Evolutionary conservation across 2,888 invertebrate genomes (phyloP).

Genomic region (Cheiracanthium punctorium): DNA sequence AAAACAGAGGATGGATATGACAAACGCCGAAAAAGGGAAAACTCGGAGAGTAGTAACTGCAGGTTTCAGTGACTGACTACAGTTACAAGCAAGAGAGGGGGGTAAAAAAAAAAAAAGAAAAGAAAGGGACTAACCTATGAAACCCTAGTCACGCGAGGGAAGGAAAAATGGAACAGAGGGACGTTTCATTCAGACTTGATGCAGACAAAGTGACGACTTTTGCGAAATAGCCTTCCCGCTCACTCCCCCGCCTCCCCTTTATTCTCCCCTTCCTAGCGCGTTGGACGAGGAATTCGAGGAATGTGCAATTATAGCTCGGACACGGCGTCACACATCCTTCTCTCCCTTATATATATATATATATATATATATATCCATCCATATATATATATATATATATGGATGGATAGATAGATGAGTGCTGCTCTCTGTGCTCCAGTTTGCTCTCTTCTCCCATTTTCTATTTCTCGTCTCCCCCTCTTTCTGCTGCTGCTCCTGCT

Average conservation of each 20-base stretch:
- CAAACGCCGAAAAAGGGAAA: no score
- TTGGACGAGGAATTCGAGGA: slow-evolving; percentile 63
- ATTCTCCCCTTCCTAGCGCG: slow-evolving; percentile 75
- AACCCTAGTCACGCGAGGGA: slow-evolving; percentile 29
- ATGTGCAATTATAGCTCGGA: slow-evolving; percentile 71
- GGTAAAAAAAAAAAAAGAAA: no score
- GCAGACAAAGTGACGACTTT: slow-evolving; percentile 70
- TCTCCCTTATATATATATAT: slow-evolving; percentile 22
- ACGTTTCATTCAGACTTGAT: slow-evolving; percentile 70
- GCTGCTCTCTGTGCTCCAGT: background rate
- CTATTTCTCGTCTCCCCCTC: background rate
- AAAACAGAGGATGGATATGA: no score
- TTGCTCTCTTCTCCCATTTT: background rate
- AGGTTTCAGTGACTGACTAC: slow-evolving; percentile 12
- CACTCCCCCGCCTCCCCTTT: slow-evolving; percentile 79
- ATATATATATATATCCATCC: background rate
- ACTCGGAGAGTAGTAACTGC: no score
- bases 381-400: slow-evolving; percentile 29
- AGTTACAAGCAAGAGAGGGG: no score
- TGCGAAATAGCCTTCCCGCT: slow-evolving; percentile 53
- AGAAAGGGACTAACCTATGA: slow-evolving; percentile 4
- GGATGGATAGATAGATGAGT: slow-evolving; percentile 11
- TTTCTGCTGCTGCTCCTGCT: no score
- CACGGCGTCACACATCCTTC: slow-evolving; percentile 32
- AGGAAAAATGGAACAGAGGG: slow-evolving; percentile 76